These are phyloP conservation scores for Paraescarpia echinospica DNA, from an alignment of 1,140 invertebrate genomes.

Conservation along the genomic window DNA sequence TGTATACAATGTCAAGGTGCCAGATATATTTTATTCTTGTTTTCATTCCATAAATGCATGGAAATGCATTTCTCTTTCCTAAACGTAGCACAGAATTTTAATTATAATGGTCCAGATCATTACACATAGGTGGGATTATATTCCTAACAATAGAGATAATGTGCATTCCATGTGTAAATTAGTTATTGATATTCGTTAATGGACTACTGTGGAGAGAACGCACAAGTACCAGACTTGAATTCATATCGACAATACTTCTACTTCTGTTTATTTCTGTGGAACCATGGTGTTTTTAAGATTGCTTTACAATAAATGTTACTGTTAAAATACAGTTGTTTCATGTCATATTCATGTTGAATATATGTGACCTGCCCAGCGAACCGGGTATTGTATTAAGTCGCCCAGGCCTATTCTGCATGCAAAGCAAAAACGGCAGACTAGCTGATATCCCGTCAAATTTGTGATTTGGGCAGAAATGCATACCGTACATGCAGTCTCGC, in stretches of 20 bases:
- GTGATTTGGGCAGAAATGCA: too few relatives aligned
- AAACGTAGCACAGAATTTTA: not conserved
- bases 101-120: not conserved
- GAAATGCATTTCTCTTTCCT: not conserved
- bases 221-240: not conserved
- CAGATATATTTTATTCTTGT: not conserved
- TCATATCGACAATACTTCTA: not conserved
- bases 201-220: not conserved
- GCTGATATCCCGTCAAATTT: too few relatives aligned
- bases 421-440: too few relatives aligned
- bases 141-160: not conserved
- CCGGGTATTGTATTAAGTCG: too few relatives aligned
- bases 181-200: not conserved
- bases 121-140: not conserved
- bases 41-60: not conserved
- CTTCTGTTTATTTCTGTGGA: not conserved
- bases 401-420: too few relatives aligned
- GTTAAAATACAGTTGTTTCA: not conserved
- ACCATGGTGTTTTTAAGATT: not conserved
- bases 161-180: not conserved
- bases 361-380: too few relatives aligned
- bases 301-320: not conserved
- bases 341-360: not conserved
- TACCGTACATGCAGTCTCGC: too few relatives aligned
- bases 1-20: not conserved